A percentile compares a stretch with the other conserved stretches of the same genome.
phyloP scores from a whole-genome alignment of 2,888 invertebrate genomes.

The Tromatobia lineatoria region DNA sequence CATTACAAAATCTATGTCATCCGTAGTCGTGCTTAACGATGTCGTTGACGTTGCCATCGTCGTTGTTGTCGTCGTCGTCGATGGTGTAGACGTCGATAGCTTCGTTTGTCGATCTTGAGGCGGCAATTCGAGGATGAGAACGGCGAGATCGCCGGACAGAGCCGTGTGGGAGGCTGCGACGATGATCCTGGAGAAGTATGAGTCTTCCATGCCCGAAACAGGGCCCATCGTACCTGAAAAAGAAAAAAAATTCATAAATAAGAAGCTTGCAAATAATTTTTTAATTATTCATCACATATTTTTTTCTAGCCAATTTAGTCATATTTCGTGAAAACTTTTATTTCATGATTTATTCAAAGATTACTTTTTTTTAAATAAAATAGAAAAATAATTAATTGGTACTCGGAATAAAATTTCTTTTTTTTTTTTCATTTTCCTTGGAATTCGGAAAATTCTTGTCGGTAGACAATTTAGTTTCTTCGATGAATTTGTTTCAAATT shows the following conservation, averaged over 20 bases:
- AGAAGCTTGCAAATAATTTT: constrained; percentile 1
- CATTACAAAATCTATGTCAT: constrained; percentile 71
- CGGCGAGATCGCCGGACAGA: constrained; percentile 92
- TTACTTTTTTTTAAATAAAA: too few species aligned
- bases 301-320: too few species aligned
- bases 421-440: too few species aligned
- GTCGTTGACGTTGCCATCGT: constrained; percentile 83
- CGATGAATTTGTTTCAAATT: too few species aligned
- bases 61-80: constrained; percentile 79
- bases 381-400: too few species aligned
- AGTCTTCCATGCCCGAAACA: constrained; percentile 75
- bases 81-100: constrained; percentile 81
- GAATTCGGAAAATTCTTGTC: too few species aligned
- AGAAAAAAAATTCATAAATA: constrained; percentile 2
- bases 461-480: too few species aligned
- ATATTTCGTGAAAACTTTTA: neutral
- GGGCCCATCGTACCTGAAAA: constrained; percentile 75
- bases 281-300: neutral
- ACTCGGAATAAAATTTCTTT: too few species aligned
- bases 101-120: constrained; percentile 72
- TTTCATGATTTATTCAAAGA: too few species aligned
- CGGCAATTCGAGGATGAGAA: constrained; percentile 87
- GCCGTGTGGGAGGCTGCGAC: constrained; percentile 92
- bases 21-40: constrained; percentile 67
- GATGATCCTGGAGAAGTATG: constrained; percentile 86